A percentile compares a stretch with the other conserved stretches of the same genome.
phyloP scores from a whole-genome alignment of 2,888 invertebrate species.

The Chrysolina americana region DNA sequence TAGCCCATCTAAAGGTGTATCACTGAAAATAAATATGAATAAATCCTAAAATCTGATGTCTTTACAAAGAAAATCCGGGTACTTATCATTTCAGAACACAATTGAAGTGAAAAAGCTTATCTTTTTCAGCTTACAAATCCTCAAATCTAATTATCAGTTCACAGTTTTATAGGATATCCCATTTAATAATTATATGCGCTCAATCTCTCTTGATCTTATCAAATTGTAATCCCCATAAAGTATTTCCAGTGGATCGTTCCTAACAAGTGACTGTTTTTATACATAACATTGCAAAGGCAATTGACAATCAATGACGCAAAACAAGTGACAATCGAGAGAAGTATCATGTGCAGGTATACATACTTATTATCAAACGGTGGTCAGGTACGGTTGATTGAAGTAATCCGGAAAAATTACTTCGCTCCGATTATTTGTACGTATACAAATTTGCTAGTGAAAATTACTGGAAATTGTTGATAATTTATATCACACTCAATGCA shows the following conservation, averaged over 20 bases:
- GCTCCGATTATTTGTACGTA: neutral
- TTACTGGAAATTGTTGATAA: neutral
- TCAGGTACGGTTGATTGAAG: constrained; percentile 32
- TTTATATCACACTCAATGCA: neutral
- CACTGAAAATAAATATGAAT: no score
- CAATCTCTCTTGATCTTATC: neutral
- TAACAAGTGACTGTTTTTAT: neutral
- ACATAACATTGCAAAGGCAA: constrained; percentile 23
- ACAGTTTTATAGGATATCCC: neutral
- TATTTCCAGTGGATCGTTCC: neutral
- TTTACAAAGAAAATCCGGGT: no score
- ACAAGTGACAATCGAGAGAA: constrained; percentile 35
- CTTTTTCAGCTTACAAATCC: neutral
- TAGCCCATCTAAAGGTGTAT: no score
- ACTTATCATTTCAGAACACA: no score
- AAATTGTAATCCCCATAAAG: neutral
- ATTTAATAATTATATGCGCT: neutral
- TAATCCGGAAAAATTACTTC: constrained; percentile 24
- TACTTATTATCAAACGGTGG: constrained; percentile 34
- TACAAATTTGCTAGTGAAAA: neutral
- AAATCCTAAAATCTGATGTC: no score
- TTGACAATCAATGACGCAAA: constrained; percentile 39
- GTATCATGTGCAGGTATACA: constrained; percentile 42
- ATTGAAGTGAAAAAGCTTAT: no score
- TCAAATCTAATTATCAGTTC: neutral